phyloP scores from a whole-genome alignment of 2,113 vertebrate genomes.

The Microcebus ravelobensis region DNA sequence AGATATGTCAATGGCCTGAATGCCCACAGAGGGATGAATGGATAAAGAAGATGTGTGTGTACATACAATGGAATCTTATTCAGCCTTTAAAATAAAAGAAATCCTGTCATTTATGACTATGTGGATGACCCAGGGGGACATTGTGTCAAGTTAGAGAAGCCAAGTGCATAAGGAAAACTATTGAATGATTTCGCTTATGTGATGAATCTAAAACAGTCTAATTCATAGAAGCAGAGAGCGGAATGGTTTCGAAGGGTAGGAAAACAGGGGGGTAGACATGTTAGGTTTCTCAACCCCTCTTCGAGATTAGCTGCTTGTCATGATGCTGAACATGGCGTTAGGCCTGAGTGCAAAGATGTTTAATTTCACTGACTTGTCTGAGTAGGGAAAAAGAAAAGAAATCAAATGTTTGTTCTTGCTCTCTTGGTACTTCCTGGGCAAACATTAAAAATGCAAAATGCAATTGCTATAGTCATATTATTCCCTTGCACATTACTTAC shows the following conservation, averaged over 20 bases:
- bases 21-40: too few relatives aligned
- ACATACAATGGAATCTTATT: not conserved
- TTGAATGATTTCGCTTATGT: not conserved
- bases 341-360: fast-evolving
- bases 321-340: fast-evolving
- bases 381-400: not conserved
- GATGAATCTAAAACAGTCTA: not conserved
- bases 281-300: too few relatives aligned
- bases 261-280: fast-evolving
- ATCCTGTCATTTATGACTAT: too few relatives aligned
- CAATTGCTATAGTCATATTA: not conserved
- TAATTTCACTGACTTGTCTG: not conserved
- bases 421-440: not conserved
- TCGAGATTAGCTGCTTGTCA: not conserved
- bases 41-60: too few relatives aligned
- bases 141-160: not conserved
- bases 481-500: not conserved
- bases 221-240: not conserved
- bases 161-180: not conserved
- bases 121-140: too few relatives aligned
- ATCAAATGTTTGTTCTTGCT: not conserved
- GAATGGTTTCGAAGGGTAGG: not conserved
- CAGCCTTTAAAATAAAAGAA: not conserved
- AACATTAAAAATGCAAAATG: conserved; percentile 9
- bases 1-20: fast-evolving